These are phyloP conservation scores for Lacerta viridis DNA, from an alignment of 2,797 vertebrate genomes.

Conservation along the genomic window DNA sequence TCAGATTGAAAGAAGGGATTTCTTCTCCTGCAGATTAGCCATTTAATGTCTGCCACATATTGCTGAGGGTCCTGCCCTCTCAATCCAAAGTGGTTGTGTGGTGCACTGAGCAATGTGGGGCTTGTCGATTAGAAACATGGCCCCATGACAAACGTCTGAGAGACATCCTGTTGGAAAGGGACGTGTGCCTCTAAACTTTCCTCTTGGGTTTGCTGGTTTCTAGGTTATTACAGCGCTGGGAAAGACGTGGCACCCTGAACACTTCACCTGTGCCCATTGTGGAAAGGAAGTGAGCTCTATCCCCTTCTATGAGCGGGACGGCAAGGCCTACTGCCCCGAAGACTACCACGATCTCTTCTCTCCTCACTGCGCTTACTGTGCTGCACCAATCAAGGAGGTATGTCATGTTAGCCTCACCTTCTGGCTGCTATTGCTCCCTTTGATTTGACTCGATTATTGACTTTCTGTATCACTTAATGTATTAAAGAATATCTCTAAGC, in stretches of 20 bases:
- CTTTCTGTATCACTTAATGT: no score
- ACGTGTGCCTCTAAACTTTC: background rate
- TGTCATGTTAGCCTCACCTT: accelerated
- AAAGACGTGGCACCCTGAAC: conserved; percentile 90
- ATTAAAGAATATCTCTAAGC: no score
- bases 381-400: conserved; percentile 73
- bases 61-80: background rate
- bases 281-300: conserved; percentile 81
- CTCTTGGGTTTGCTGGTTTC: background rate
- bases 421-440: background rate
- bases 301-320: conserved; percentile 89
- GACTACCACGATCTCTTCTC: conserved; percentile 88
- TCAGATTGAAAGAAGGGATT: background rate
- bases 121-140: background rate
- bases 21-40: background rate
- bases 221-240: conserved; percentile 91
- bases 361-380: conserved; percentile 79
- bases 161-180: background rate
- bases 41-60: background rate
- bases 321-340: conserved; percentile 85
- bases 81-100: background rate
- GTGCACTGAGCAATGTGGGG: background rate
- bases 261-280: conserved; percentile 89
- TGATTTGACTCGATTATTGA: no score
- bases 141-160: background rate